Conservation (phyloP, 2,797 vertebrate genomes). For the Aeoliscus strigatus region DNA sequence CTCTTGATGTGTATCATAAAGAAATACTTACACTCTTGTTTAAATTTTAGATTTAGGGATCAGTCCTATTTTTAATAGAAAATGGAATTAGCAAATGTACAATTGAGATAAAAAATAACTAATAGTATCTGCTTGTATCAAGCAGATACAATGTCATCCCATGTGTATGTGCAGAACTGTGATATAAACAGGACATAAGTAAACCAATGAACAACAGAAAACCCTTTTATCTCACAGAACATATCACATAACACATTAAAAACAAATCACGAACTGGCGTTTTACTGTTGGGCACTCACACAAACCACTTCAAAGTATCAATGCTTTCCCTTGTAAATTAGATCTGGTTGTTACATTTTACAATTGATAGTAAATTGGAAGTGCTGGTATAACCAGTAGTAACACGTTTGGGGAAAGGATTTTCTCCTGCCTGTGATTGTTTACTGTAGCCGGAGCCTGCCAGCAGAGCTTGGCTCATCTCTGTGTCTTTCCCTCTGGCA, state of each 20-base stretch:
- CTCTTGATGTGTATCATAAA: constrained; percentile 23
- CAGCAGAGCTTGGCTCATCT: constrained; percentile 63
- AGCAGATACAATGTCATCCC: too few species aligned
- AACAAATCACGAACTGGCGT: constrained; percentile 58
- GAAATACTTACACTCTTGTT: constrained; percentile 26
- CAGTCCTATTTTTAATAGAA: too few species aligned
- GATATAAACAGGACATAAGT: too few species aligned
- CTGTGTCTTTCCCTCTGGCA: constrained; percentile 57
- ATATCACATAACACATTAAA: constrained; percentile 52
- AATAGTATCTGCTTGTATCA: too few species aligned
- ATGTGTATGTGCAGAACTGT: too few species aligned
- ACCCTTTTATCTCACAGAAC: constrained; percentile 50
- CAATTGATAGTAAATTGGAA: constrained; percentile 51
- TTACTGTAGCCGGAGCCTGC: constrained; percentile 47
- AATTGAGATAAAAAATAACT: too few species aligned
- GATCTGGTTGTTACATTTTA: constrained; percentile 53
- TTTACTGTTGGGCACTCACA: constrained; percentile 26
- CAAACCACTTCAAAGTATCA: constrained; percentile 18
- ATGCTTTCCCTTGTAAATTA: constrained; percentile 51
- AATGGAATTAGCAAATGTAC: too few species aligned
- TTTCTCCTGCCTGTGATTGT: constrained; percentile 40
- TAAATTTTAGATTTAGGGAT: too few species aligned
- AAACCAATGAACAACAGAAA: too few species aligned
- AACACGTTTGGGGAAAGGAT: constrained; percentile 14
- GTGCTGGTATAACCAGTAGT: constrained; percentile 24